Evolutionary conservation across 2,888 invertebrate species (phyloP).

Genomic region (Nymphalis polychloros): DNA sequence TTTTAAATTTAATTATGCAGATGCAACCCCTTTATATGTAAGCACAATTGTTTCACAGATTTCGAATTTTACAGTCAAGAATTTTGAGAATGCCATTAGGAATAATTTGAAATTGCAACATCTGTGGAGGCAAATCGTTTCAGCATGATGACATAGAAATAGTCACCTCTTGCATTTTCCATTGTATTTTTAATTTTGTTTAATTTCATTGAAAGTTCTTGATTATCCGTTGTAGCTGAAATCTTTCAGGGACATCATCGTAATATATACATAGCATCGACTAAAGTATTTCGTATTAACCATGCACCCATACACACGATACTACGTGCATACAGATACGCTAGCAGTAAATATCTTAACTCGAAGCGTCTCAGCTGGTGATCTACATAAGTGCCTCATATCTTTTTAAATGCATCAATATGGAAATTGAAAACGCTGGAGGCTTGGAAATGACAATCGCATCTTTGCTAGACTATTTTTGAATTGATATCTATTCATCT

Average conservation of each 20-base stretch:
- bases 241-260: no score
- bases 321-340: background rate
- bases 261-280: background rate
- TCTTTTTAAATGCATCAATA: constrained; percentile 47
- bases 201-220: no score
- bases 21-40: background rate
- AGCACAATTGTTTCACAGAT: background rate
- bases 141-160: no score
- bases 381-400: constrained; percentile 41
- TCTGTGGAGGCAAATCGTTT: no score
- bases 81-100: no score
- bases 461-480: constrained; percentile 17
- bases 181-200: no score
- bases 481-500: background rate
- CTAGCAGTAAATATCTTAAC: constrained; percentile 17
- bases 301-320: background rate
- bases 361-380: constrained; percentile 24
- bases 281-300: background rate
- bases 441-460: constrained; percentile 31
- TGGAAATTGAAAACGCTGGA: constrained; percentile 36
- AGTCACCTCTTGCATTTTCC: no score
- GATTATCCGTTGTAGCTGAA: no score
- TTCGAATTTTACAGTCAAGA: no score
- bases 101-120: no score
- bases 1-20: background rate